Conservation (phyloP, 53 echinoderm and acorn worm genomes). For the Antedon mediterranea region DNA sequence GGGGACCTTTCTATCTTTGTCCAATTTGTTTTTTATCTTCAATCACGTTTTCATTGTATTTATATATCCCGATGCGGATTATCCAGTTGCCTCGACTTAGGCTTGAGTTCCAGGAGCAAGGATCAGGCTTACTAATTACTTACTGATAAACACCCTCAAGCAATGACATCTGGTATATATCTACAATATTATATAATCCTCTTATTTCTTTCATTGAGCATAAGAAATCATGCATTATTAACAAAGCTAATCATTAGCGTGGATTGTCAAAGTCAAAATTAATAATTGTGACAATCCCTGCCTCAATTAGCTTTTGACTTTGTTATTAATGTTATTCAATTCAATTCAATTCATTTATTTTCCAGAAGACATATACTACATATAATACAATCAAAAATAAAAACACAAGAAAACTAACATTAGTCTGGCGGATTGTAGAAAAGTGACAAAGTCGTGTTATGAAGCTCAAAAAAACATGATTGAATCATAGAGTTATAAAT, state of each 20-base stretch:
- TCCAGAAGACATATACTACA: too few relatives aligned
- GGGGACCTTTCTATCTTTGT: too few relatives aligned
- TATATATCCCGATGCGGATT: neutral
- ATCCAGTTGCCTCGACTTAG: neutral
- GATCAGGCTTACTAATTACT: neutral
- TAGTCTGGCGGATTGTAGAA: too few relatives aligned
- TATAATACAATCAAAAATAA: too few relatives aligned
- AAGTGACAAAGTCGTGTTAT: too few relatives aligned
- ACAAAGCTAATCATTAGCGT: neutral
- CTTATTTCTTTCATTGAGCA: neutral
- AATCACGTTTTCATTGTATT: too few relatives aligned
- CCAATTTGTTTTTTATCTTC: too few relatives aligned
- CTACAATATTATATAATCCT: neutral
- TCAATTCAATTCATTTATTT: too few relatives aligned
- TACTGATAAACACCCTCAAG: neutral
- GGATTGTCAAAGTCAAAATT: neutral
- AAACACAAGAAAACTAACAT: too few relatives aligned
- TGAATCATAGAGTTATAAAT: too few relatives aligned
- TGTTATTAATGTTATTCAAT: too few relatives aligned
- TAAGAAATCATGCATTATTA: neutral
- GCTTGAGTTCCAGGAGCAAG: neutral
- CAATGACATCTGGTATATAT: neutral
- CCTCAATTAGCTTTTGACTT: neutral
- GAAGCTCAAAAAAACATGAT: too few relatives aligned
- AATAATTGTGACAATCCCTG: neutral